phyloP scores from a whole-genome alignment of 64 coral and sea anemone species.

The Porites australiensis region DNA sequence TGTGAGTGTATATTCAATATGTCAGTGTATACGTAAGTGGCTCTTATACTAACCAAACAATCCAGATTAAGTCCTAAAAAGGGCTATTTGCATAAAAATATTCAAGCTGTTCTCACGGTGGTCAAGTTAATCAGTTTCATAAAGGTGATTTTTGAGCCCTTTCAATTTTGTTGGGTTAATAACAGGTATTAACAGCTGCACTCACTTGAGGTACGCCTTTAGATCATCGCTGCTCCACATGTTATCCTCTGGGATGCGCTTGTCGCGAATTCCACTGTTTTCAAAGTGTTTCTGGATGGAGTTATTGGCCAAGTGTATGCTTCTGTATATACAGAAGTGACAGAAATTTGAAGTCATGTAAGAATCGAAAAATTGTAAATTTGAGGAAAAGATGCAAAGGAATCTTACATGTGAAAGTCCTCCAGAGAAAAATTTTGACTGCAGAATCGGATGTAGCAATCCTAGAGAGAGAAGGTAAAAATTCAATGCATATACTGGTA shows the following conservation, averaged over 20 bases:
- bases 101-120: no score
- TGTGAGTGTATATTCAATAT: no score
- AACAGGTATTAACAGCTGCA: neutral
- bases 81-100: no score
- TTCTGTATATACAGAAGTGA: conserved; percentile 44
- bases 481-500: neutral
- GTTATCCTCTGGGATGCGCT: conserved; percentile 89
- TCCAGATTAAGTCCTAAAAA: no score
- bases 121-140: no score
- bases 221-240: conserved; percentile 98
- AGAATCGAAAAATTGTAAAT: neutral
- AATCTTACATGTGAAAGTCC: conserved; percentile 94
- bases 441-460: conserved; percentile 98
- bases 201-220: conserved; percentile 84
- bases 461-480: conserved; percentile 43
- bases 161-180: no score
- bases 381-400: no score
- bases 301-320: conserved; percentile 97
- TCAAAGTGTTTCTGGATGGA: conserved; percentile 96
- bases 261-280: conserved; percentile 87
- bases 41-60: no score
- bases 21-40: no score
- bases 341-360: neutral
- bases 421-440: conserved; percentile 97
- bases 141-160: no score